A percentile compares a stretch with the other conserved stretches of the same genome.
Conservation (phyloP, 1,140 invertebrate species). For the Bombus cullumanus region DNA sequence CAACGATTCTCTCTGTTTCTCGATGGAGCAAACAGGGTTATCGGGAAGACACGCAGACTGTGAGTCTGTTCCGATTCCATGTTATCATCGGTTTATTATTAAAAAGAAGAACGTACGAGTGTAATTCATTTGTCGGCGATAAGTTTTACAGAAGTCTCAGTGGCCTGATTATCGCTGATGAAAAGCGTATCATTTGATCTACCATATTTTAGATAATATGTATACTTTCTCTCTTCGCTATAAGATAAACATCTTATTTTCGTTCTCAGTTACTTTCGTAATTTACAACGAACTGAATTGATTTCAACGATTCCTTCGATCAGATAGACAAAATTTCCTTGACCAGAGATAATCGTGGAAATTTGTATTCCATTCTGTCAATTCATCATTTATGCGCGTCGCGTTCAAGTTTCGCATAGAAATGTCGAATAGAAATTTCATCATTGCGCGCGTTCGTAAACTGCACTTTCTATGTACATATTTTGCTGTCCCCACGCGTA, state of each 20-base stretch:
- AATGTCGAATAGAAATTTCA: conserved; percentile 43
- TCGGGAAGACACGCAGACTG: conserved; percentile 48
- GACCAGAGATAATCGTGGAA: not conserved
- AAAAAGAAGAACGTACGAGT: not conserved
- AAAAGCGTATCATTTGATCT: not conserved
- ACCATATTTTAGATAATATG: not conserved
- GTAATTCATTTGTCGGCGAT: conserved; percentile 7
- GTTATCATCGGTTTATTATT: conserved; percentile 39
- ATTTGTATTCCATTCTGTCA: conserved; percentile 32
- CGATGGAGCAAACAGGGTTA: conserved; percentile 46
- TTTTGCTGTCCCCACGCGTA: not conserved
- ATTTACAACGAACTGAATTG: not conserved
- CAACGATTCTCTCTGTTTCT: not conserved
- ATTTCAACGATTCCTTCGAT: not conserved
- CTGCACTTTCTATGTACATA: conserved; percentile 26
- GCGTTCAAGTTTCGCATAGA: conserved; percentile 4
- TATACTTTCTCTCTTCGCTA: not conserved
- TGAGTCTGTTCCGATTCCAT: conserved; percentile 18
- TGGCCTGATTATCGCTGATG: not conserved
- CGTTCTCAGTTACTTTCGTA: not conserved
- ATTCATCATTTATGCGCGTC: conserved; percentile 22
- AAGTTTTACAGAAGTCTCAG: not conserved
- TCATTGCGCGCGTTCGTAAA: conserved; percentile 14
- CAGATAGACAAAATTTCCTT: not conserved
- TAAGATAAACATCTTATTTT: not conserved